Evolutionary conservation across 2,797 vertebrate species (phyloP).

Genomic region (Meda fulgida): DNA sequence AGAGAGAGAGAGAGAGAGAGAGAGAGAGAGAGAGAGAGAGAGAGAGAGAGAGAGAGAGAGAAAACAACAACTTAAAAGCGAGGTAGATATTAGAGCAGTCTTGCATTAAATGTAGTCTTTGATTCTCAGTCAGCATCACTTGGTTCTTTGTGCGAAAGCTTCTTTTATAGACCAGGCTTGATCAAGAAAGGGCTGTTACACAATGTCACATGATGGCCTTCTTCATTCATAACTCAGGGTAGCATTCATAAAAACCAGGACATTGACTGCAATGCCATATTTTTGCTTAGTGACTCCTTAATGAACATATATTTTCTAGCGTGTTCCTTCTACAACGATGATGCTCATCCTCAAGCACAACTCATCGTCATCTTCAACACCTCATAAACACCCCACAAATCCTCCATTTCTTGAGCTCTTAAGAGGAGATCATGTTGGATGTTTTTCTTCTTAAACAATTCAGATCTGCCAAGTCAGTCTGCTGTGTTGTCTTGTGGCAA

Average conservation of each 20-base stretch:
- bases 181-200: not conserved
- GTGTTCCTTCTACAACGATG: not conserved
- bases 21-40: not conserved
- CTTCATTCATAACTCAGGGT: not conserved
- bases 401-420: not conserved
- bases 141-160: slow-evolving; percentile 11
- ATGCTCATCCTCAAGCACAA: not conserved
- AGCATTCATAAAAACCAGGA: not conserved
- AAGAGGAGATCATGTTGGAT: not conserved
- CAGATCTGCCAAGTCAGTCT: slow-evolving; percentile 12
- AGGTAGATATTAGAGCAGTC: not conserved
- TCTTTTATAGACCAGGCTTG: not conserved
- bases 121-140: not conserved
- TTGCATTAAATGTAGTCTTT: not conserved
- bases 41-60: no score
- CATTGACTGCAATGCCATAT: not conserved
- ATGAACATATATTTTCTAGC: not conserved
- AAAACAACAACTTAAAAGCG: not conserved
- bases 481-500: not conserved
- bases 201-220: not conserved
- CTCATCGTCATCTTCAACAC: not conserved
- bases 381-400: not conserved
- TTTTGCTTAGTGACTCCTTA: not conserved
- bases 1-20: no score
- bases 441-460: not conserved